These are phyloP conservation scores for Ardeotis arabs DNA, from an alignment of 2,113 vertebrate species.

Conservation along the genomic window DNA sequence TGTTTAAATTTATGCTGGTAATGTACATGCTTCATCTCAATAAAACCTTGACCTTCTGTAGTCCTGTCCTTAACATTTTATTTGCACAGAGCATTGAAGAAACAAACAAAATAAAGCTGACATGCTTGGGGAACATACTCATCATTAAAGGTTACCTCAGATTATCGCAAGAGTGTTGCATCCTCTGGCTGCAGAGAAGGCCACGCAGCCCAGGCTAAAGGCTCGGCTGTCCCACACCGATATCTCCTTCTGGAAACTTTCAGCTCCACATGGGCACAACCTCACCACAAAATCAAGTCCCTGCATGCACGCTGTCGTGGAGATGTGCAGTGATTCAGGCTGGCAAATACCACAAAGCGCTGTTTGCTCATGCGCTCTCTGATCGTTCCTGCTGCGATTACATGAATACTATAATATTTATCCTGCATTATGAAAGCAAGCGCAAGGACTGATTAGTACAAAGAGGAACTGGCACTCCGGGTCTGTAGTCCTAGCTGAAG, in stretches of 20 bases:
- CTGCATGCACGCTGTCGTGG: accelerated
- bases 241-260: not conserved
- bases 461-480: not conserved
- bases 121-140: not conserved
- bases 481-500: not conserved
- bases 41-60: conserved; percentile 31
- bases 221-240: accelerated
- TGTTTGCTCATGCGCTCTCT: not conserved
- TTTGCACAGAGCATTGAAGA: not conserved
- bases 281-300: not conserved
- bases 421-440: not conserved
- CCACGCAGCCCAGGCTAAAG: not conserved
- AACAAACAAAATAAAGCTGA: not conserved
- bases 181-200: not conserved
- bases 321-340: not conserved
- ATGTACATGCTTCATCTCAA: not conserved
- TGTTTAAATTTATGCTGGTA: not conserved
- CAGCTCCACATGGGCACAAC: not conserved
- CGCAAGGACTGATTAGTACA: not conserved
- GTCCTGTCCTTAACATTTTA: not conserved
- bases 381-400: not conserved
- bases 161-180: accelerated
- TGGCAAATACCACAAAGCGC: not conserved
- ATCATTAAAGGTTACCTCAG: not conserved
- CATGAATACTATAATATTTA: not conserved